Base-by-base conservation (phyloP, 2,113 vertebrate species). In the Suricata suricatta region DNA sequence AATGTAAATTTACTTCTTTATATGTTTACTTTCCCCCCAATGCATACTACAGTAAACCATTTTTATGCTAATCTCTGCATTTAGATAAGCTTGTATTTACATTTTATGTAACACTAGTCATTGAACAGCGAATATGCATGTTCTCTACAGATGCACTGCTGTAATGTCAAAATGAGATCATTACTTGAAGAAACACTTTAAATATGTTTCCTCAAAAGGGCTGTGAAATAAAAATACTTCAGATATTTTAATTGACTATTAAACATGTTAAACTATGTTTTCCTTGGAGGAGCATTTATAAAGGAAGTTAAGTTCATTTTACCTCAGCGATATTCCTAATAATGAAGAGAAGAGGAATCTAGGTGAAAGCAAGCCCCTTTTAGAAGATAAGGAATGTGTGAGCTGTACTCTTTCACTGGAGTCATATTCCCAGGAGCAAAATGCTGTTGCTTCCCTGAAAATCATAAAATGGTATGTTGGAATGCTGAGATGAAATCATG, bases 31-130 rank as follows among this genome's bases (percentile, higher is more conserved):
- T 98, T 91, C 68, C 90, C 97, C 95, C 96, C 92, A 98, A 93
- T 97, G 71, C 77, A 74, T 50, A 96, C 95, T 83, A 95, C 33
- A 64, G 68, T 90, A 83, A 98, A 96, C 96, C 94, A 97, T 97
- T 95, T 88, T 98, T 96, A 94, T 96, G 95, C 93, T 83, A 96
- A 97, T 95, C 54, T 10, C 71, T 97, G 85, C 86, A 83, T 97
- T 98, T 97, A 97, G 86, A 95, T 97, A 97, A 97, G 54, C 76
- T 98, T 90, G 69, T 97, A 98, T 98, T 98, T 98, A 97, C 93
- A 44, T 93, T 90, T 96, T 91, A 83, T 88, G 86, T 90, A 97
- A 96, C 64, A 66, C 50, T 90, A 96, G 77, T 96, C 82, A 97
- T 76, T 95, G 64, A 98, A 95, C 57, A 98, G 97, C 94, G 95